phyloP scores from a whole-genome alignment of 2,113 vertebrate genomes.

The Excalfactoria chinensis region DNA sequence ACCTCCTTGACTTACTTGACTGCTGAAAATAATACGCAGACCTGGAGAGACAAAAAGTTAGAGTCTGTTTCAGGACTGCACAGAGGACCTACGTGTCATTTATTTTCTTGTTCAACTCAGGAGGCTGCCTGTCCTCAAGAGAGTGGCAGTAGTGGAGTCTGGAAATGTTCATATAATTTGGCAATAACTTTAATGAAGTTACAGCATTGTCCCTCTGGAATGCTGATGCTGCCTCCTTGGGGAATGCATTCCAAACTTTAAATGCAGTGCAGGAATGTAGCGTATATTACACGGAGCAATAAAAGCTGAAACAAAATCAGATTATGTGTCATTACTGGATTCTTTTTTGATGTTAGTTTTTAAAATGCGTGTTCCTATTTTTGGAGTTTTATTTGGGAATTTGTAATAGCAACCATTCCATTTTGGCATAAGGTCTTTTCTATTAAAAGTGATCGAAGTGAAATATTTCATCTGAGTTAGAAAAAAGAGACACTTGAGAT shows the following conservation, averaged over 20 bases:
- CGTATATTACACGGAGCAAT: neutral
- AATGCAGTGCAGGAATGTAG: neutral
- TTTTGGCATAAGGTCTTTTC: conserved; percentile 32
- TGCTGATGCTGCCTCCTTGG: neutral
- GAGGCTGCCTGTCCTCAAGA: neutral
- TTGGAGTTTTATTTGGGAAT: conserved; percentile 56
- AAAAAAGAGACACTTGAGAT: conserved; percentile 43
- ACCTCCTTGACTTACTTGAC: neutral
- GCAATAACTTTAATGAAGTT: neutral
- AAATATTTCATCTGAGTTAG: conserved; percentile 56
- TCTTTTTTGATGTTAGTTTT: conserved; percentile 48
- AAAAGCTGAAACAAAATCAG: neutral
- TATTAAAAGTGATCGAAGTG: conserved; percentile 60
- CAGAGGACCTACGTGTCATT: neutral
- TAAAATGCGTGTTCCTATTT: conserved; percentile 54
- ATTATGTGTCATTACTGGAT: neutral
- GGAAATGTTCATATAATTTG: neutral
- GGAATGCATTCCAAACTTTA: neutral
- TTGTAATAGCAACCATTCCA: conserved; percentile 45
- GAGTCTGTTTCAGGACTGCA: neutral
- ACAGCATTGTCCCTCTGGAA: neutral
- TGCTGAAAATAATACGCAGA: neutral
- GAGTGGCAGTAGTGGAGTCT: neutral
- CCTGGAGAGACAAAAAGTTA: neutral
- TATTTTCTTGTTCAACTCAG: neutral